phyloP scores from a whole-genome alignment of 1,140 invertebrate species.

The Drosophila subobscura region DNA sequence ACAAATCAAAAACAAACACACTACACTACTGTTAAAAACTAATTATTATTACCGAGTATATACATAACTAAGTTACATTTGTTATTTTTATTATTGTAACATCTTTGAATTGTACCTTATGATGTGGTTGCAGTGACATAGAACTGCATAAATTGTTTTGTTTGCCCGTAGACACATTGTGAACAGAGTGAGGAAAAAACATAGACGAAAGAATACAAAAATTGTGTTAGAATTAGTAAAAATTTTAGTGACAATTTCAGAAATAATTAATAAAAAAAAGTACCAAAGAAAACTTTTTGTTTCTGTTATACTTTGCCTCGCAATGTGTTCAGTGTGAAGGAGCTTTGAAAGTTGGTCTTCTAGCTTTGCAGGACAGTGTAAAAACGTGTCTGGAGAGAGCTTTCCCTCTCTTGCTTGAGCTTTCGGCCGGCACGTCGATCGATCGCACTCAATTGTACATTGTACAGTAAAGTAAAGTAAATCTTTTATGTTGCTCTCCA shows the following conservation, averaged over 20 bases:
- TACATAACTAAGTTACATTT: constrained; percentile 59
- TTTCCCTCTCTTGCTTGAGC: neutral
- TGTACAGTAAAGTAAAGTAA: constrained; percentile 4
- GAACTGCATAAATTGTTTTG: constrained; percentile 49
- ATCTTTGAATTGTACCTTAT: constrained; percentile 68
- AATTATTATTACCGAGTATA: constrained; percentile 50
- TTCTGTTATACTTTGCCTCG: neutral
- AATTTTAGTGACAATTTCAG: constrained; percentile 75
- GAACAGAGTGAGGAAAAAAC: constrained; percentile 11
- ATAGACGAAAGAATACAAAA: constrained; percentile 32
- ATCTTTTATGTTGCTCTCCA: neutral
- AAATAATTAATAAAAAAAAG: constrained; percentile 76
- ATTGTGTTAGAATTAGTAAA: constrained; percentile 68
- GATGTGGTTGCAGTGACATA: constrained; percentile 34
- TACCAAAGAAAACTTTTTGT: constrained; percentile 64
- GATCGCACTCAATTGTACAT: constrained; percentile 12
- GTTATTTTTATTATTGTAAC: constrained; percentile 65
- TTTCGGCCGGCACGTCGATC: neutral
- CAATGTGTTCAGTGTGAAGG: neutral
- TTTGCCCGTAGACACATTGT: constrained; percentile 50
- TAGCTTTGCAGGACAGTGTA: neutral
- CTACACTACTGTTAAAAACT: constrained; percentile 59
- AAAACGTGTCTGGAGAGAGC: constrained; percentile 8
- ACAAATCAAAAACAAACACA: constrained; percentile 28
- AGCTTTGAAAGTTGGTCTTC: too few species aligned